These are phyloP conservation scores for Thymelicus sylvestris DNA, from an alignment of 2,888 invertebrate species.

Conservation along the genomic window DNA sequence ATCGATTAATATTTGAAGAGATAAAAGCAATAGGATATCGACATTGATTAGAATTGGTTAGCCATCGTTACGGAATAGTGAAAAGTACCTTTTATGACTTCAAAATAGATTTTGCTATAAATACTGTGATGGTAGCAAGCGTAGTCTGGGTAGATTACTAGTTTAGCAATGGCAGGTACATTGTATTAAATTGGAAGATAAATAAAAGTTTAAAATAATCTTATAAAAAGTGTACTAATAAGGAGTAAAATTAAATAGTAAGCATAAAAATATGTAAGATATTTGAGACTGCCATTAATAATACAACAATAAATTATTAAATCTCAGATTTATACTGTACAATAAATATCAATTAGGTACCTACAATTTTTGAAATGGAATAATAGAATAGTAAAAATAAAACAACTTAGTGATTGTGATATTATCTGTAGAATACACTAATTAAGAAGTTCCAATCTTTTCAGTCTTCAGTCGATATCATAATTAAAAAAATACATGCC, in stretches of 20 bases:
- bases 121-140: too few relatives aligned
- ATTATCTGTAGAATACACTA: neutral
- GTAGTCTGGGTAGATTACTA: too few relatives aligned
- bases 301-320: neutral
- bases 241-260: neutral
- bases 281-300: conserved; percentile 24
- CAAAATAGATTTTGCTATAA: too few relatives aligned
- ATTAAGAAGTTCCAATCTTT: too few relatives aligned
- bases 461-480: too few relatives aligned
- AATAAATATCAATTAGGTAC: neutral
- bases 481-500: too few relatives aligned
- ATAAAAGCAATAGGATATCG: too few relatives aligned
- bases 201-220: neutral
- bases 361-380: conserved; percentile 1
- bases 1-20: too few relatives aligned
- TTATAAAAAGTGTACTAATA: neutral
- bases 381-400: neutral
- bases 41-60: too few relatives aligned
- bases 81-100: too few relatives aligned
- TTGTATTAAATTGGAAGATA: neutral
- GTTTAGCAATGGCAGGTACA: too few relatives aligned
- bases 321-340: conserved; percentile 3
- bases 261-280: conserved; percentile 14
- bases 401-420: neutral
- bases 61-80: too few relatives aligned